Conservation (phyloP, 2,797 vertebrate genomes). For the Aldrovandia affinis region DNA sequence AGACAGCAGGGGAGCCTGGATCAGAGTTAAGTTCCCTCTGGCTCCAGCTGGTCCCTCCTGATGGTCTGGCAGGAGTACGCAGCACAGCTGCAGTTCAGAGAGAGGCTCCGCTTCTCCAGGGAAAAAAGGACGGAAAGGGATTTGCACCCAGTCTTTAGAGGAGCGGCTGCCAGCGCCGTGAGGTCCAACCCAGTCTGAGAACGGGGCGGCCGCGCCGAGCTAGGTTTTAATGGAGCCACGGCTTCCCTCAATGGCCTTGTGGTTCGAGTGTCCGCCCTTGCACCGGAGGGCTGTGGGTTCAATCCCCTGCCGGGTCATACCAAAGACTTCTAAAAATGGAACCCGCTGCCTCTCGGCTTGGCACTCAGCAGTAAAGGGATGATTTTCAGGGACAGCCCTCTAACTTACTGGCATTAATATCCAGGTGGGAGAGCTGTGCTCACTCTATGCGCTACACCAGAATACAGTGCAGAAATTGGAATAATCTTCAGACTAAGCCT, state of each 20-base stretch:
- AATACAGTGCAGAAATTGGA: too few relatives aligned
- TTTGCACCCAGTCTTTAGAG: constrained; percentile 18
- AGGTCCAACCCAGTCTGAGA: background rate
- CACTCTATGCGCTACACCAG: too few relatives aligned
- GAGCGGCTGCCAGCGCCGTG: constrained; percentile 8
- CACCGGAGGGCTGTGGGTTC: background rate
- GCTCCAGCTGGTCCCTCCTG: constrained; percentile 34
- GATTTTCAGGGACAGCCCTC: background rate
- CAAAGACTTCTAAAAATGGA: background rate
- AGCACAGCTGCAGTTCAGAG: constrained; percentile 34
- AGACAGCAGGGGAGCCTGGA: background rate
- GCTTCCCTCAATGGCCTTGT: background rate
- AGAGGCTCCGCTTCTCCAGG: background rate
- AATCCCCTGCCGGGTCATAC: background rate
- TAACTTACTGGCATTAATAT: background rate
- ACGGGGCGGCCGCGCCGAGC: background rate
- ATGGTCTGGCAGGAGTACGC: background rate
- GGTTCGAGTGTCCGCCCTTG: background rate
- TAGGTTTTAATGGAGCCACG: background rate
- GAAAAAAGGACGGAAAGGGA: background rate
- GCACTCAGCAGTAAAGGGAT: background rate
- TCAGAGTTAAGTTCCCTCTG: constrained; percentile 2
- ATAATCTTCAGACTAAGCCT: background rate
- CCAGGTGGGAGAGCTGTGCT: background rate
- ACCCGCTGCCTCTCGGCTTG: background rate